Conservation (phyloP, 2,113 vertebrate genomes). For the Pholis gunnellus region DNA sequence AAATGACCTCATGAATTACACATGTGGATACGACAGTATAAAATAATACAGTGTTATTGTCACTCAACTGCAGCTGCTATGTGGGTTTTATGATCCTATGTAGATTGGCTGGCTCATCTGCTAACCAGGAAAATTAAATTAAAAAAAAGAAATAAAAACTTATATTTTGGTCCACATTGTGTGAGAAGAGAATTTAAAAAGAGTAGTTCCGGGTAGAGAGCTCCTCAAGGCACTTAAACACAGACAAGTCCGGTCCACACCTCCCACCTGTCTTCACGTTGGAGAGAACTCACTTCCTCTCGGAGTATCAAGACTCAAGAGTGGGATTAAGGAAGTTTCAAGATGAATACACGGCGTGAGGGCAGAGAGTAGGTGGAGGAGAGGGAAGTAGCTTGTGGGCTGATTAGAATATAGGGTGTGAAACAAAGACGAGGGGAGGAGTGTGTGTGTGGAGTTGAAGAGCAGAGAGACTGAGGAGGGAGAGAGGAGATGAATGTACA, state of each 20-base stretch:
- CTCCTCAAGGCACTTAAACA: conserved; percentile 55
- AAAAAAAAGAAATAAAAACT: background rate
- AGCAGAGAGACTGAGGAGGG: conserved; percentile 12
- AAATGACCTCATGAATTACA: conserved; percentile 6
- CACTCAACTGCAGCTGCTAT: conserved; percentile 12
- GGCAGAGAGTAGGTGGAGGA: conserved; percentile 10
- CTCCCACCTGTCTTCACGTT: conserved; percentile 13
- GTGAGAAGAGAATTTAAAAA: conserved; percentile 29
- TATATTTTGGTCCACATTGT: conserved; percentile 16
- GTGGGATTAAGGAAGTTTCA: conserved; percentile 25
- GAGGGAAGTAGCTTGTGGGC: conserved; percentile 15
- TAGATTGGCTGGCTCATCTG: conserved; percentile 17
- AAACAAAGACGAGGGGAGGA: conserved; percentile 21
- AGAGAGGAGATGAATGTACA: background rate
- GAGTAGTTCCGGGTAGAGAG: conserved; percentile 1
- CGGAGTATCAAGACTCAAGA: conserved; percentile 9
- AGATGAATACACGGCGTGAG: conserved; percentile 17
- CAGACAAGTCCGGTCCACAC: conserved; percentile 1
- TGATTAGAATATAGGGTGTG: conserved; percentile 3
- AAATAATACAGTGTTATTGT: conserved; percentile 34
- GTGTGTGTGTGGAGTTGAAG: conserved; percentile 26
- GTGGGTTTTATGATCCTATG: background rate
- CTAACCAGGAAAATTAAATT: background rate
- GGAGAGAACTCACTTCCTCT: conserved; percentile 24
- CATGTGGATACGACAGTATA: conserved; percentile 27